Percentiles rank a stretch among this genome's conserved stretches.
Evolutionary conservation across 1,140 invertebrate species (phyloP).

Genomic region (Proales similis): DNA sequence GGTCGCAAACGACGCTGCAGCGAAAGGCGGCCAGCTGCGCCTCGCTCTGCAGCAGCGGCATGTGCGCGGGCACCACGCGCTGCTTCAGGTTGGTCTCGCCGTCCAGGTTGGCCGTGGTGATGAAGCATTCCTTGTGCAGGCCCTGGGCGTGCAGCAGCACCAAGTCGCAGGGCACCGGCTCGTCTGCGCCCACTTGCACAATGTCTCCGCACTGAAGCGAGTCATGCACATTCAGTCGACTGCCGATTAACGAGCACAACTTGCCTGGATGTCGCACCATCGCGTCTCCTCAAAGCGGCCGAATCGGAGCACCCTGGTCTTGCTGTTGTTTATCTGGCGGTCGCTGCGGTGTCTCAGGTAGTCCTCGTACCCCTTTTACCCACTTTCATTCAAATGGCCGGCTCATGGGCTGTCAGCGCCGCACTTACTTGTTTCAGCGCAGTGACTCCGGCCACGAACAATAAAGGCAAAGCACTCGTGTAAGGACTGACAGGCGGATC

Average conservation of each 20-base stretch:
- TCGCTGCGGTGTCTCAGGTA: conserved; percentile 64
- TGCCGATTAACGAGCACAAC: neutral
- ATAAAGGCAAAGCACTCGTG: conserved; percentile 66
- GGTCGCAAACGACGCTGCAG: conserved; percentile 59
- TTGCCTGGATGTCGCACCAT: conserved; percentile 42
- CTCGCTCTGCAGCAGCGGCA: conserved; percentile 41
- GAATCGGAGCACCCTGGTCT: conserved; percentile 59
- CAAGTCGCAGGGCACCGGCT: conserved; percentile 72
- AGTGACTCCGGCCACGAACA: conserved; percentile 70
- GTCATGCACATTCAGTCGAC: neutral
- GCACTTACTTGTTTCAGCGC: conserved; percentile 56
- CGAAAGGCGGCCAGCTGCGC: conserved; percentile 54
- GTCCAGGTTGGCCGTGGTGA: conserved; percentile 96
- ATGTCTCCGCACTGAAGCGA: conserved; percentile 59
- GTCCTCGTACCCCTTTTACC: conserved; percentile 66
- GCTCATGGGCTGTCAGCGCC: neutral
- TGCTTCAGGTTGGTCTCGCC: conserved; percentile 72
- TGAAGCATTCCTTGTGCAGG: conserved; percentile 93
- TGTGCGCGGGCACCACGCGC: conserved; percentile 48
- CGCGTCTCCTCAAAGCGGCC: conserved; percentile 53
- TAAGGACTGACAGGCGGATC: conserved; percentile 68
- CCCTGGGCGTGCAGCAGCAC: conserved; percentile 68
- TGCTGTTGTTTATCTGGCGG: conserved; percentile 64
- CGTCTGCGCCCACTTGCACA: conserved; percentile 62
- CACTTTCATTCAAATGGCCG: neutral